A percentile compares a stretch with the other conserved stretches of the same genome.
phyloP scores from a whole-genome alignment of 2,888 invertebrate species.

The Ceriagrion tenellum region DNA sequence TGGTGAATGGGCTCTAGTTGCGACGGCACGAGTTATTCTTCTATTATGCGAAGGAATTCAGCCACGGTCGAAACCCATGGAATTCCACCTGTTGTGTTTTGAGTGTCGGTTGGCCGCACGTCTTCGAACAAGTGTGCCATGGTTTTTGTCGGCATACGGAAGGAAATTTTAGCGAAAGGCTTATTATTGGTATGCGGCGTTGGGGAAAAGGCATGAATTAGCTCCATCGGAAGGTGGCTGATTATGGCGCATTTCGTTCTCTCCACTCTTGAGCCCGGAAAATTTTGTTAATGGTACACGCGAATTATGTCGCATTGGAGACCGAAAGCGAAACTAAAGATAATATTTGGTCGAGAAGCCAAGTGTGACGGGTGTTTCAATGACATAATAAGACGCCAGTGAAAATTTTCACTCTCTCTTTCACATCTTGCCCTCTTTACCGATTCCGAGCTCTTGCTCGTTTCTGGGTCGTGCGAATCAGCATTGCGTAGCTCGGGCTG shows the following conservation, averaged over 20 bases:
- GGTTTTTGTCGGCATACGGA: neutral
- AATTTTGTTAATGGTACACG: neutral
- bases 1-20: neutral
- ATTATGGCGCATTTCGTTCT: slow-evolving; percentile 29
- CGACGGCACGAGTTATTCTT: neutral
- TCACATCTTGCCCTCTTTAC: slow-evolving; percentile 65
- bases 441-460: slow-evolving; percentile 56
- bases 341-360: slow-evolving; percentile 62
- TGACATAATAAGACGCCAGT: slow-evolving; percentile 64
- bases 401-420: slow-evolving; percentile 67
- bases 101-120: slow-evolving; percentile 40
- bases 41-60: neutral
- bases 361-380: slow-evolving; percentile 61
- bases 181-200: neutral
- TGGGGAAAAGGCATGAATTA: neutral
- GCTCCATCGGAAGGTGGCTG: neutral
- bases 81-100: slow-evolving; percentile 66
- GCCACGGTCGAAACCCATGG: slow-evolving; percentile 46
- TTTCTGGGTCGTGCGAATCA: slow-evolving; percentile 63
- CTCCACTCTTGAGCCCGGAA: neutral
- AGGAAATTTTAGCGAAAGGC: neutral
- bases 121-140: slow-evolving; percentile 51
- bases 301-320: neutral
- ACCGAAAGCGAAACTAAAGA: slow-evolving; percentile 57
- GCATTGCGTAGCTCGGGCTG: slow-evolving; percentile 64